A percentile compares a stretch with the other conserved stretches of the same genome.
phyloP scores from a whole-genome alignment of 2,113 vertebrate genomes.

The Naja naja region DNA sequence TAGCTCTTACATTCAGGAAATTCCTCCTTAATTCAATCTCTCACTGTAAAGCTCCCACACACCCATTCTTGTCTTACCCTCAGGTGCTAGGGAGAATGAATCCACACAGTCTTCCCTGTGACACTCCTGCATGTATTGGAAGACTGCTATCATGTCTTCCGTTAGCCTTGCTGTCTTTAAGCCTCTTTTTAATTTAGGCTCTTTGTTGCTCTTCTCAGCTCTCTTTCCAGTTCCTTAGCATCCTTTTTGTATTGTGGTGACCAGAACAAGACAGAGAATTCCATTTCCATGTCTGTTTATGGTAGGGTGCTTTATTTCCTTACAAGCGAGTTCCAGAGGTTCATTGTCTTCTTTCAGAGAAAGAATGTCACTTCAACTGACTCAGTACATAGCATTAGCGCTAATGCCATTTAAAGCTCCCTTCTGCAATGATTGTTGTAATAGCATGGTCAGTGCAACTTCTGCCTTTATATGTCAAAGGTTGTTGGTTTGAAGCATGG shows the following conservation, averaged over 20 bases:
- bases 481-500: background rate
- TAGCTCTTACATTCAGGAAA: background rate
- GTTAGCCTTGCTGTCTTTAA: background rate
- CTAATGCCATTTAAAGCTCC: background rate
- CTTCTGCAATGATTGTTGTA: background rate
- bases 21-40: background rate
- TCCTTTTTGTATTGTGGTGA: background rate
- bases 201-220: background rate
- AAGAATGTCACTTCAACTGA: background rate
- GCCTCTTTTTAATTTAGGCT: background rate
- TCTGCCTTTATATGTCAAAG: background rate
- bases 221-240: background rate
- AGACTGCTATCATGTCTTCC: background rate
- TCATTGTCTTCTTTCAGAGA: background rate
- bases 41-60: background rate
- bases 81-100: background rate
- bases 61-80: background rate
- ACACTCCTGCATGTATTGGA: background rate
- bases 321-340: background rate
- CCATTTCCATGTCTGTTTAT: background rate
- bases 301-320: background rate
- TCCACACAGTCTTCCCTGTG: background rate
- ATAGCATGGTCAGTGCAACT: background rate
- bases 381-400: background rate
- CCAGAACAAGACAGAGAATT: background rate